A percentile compares a stretch with the other conserved stretches of the same genome.
These are phyloP conservation scores for Acanthaster planci DNA, from an alignment of 35 echinoderm and acorn worm species.

Conservation along the genomic window DNA sequence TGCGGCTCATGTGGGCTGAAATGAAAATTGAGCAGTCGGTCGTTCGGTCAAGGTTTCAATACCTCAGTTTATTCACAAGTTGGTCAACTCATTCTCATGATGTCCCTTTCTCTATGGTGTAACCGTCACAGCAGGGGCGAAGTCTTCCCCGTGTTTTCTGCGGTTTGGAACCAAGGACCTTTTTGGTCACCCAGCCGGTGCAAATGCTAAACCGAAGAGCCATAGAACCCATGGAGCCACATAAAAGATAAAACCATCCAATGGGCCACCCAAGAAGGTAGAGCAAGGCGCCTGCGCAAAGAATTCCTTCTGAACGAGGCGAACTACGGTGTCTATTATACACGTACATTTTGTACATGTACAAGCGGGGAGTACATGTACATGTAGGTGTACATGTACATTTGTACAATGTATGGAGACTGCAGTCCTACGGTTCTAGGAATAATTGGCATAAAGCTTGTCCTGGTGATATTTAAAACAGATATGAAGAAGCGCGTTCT, in stretches of 20 bases:
- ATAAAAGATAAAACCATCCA: not conserved
- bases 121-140: not conserved
- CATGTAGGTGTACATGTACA: too few relatives aligned
- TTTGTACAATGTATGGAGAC: too few relatives aligned
- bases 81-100: not conserved
- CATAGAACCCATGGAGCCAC: too few relatives aligned
- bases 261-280: constrained; percentile 14
- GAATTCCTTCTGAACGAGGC: not conserved
- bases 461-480: too few relatives aligned
- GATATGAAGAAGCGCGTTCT: too few relatives aligned
- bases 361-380: too few relatives aligned
- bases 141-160: constrained; percentile 21
- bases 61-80: constrained; percentile 26
- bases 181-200: too few relatives aligned
- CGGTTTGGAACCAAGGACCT: not conserved
- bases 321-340: not conserved
- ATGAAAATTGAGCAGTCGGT: constrained; percentile 11
- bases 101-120: not conserved
- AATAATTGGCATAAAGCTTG: too few relatives aligned
- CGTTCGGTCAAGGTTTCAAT: constrained; percentile 3
- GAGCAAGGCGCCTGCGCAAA: constrained; percentile 8
- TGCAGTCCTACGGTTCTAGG: too few relatives aligned
- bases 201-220: too few relatives aligned
- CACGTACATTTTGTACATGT: too few relatives aligned
- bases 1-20: not conserved